Conservation (phyloP, 2,888 invertebrate genomes). For the Nemoura dubitans region DNA sequence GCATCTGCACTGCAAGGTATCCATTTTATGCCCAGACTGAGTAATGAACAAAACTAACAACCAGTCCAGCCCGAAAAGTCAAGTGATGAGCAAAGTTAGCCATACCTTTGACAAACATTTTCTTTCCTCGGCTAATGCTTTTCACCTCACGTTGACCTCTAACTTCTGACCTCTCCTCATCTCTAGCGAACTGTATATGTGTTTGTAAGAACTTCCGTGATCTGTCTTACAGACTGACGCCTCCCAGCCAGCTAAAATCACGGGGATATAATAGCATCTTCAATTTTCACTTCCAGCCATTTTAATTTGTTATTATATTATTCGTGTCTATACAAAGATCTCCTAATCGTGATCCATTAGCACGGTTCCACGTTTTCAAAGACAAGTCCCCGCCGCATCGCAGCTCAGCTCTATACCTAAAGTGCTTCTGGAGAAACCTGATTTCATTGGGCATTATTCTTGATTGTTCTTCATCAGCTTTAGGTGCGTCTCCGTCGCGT, state of each 20-base stretch:
- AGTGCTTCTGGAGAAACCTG: constrained; percentile 25
- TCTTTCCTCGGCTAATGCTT: not conserved
- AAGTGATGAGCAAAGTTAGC: not conserved
- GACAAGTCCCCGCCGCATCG: not conserved
- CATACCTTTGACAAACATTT: constrained; percentile 1
- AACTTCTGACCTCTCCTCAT: not conserved
- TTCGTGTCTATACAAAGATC: constrained; percentile 8
- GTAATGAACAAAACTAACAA: not conserved
- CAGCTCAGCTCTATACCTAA: not conserved
- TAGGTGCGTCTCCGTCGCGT: not conserved
- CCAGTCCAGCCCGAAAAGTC: not conserved
- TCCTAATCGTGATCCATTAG: constrained; percentile 27
- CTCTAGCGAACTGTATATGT: not conserved
- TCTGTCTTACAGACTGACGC: not conserved
- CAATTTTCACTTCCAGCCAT: not conserved
- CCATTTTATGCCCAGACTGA: not conserved
- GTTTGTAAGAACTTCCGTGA: not conserved
- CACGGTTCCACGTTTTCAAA: constrained; percentile 13
- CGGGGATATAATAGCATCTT: constrained; percentile 12
- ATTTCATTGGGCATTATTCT: not conserved
- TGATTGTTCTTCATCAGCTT: not conserved
- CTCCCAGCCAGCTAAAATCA: not conserved
- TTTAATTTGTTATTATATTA: constrained; percentile 30
- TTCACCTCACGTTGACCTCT: not conserved
- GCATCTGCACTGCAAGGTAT: not conserved